A percentile compares a stretch with the other conserved stretches of the same genome.
Conservation (phyloP, 2,113 vertebrate species). For the Lynx canadensis region DNA sequence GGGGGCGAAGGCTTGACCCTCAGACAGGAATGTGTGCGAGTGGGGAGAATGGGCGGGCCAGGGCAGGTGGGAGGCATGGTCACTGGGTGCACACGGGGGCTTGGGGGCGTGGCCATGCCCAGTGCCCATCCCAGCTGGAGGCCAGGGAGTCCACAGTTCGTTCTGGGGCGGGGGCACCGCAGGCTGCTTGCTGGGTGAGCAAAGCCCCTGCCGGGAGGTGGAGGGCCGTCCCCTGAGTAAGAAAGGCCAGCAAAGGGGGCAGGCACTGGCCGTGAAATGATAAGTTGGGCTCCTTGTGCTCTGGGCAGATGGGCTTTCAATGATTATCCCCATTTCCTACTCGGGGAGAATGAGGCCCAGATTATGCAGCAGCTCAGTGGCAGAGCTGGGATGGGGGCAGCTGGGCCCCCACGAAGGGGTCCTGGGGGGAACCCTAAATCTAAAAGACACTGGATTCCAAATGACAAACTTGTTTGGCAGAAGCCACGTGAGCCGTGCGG, state of each 20-base stretch:
- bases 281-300: rapidly evolving
- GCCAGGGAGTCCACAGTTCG: background rate
- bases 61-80: background rate
- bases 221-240: background rate
- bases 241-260: background rate
- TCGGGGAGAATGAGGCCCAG: background rate
- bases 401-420: background rate
- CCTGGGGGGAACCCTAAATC: background rate
- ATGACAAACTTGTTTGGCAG: background rate
- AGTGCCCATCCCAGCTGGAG: background rate
- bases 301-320: background rate
- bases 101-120: rapidly evolving
- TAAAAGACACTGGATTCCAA: background rate
- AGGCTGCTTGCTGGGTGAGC: background rate
- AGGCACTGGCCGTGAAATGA: rapidly evolving
- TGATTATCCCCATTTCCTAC: rapidly evolving
- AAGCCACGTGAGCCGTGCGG: rapidly evolving
- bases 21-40: background rate
- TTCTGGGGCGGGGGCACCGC: background rate
- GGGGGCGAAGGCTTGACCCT: rapidly evolving
- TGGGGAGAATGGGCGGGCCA: background rate
- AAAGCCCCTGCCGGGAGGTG: rapidly evolving
- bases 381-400: background rate
- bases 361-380: rapidly evolving
- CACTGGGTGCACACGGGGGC: background rate